phyloP scores from a whole-genome alignment of 2,797 vertebrate genomes.

The Streptopelia turtur region DNA sequence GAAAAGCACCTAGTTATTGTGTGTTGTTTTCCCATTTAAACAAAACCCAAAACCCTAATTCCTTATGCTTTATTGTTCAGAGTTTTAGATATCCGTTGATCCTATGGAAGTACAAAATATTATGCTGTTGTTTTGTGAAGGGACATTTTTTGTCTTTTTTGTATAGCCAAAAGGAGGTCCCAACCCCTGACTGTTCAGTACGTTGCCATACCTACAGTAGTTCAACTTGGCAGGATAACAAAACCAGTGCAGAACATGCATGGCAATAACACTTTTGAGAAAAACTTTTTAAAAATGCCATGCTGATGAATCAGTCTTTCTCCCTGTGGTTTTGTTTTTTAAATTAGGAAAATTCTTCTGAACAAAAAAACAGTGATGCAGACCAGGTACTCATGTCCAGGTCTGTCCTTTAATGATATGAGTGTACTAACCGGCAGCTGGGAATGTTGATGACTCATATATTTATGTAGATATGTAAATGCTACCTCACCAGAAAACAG shows the following conservation, averaged over 20 bases:
- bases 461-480: background rate
- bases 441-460: conserved; percentile 27
- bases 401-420: background rate
- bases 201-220: background rate
- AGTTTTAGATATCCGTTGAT: background rate
- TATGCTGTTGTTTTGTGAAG: background rate
- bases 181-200: background rate
- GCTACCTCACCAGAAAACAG: background rate
- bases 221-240: background rate
- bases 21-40: background rate
- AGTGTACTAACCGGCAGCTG: conserved; percentile 21
- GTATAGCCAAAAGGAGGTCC: background rate
- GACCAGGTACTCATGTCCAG: background rate
- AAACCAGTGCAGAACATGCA: background rate
- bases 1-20: background rate
- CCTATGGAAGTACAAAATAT: background rate
- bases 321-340: background rate
- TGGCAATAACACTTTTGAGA: background rate
- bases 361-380: background rate
- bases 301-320: background rate
- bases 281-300: background rate
- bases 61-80: background rate
- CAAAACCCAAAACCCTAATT: background rate
- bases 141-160: background rate
- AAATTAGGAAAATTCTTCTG: background rate